Evolutionary conservation across 2,888 invertebrate genomes (phyloP).

Genomic region (Diogma glabrata): DNA sequence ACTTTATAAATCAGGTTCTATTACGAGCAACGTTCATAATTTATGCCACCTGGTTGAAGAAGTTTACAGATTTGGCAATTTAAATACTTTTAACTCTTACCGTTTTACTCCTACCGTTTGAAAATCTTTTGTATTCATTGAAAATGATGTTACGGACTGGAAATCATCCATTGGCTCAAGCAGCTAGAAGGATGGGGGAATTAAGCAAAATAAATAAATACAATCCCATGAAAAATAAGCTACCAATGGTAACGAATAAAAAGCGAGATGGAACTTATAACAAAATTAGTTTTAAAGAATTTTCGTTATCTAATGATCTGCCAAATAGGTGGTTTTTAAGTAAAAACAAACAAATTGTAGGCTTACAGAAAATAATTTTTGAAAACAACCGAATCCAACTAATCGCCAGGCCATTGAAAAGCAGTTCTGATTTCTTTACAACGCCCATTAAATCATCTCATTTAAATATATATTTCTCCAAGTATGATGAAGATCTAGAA

Average conservation of each 20-base stretch:
- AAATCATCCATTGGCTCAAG: too few species aligned
- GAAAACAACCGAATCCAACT: neutral
- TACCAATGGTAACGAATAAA: neutral
- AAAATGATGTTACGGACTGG: too few species aligned
- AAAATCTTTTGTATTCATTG: too few species aligned
- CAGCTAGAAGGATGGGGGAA: neutral
- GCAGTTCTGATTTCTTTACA: neutral
- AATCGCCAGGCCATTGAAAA: too few species aligned
- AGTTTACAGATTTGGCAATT: too few species aligned
- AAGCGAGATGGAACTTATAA: neutral
- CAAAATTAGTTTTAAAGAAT: neutral
- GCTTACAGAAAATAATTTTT: conserved; percentile 1
- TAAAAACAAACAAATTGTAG: neutral
- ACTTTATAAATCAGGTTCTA: too few species aligned
- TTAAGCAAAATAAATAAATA: neutral
- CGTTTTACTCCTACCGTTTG: too few species aligned
- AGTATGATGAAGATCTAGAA: too few species aligned
- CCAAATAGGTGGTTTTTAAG: neutral
- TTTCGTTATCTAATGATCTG: neutral
- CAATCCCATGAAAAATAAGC: neutral
- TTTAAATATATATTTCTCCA: too few species aligned
- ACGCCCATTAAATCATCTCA: neutral
- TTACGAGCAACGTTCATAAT: too few species aligned
- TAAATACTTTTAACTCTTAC: too few species aligned
- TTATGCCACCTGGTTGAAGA: too few species aligned